A percentile compares a stretch with the other conserved stretches of the same genome.
Conservation (phyloP, 2,113 vertebrate genomes). For the Colistium nudipinnis region DNA sequence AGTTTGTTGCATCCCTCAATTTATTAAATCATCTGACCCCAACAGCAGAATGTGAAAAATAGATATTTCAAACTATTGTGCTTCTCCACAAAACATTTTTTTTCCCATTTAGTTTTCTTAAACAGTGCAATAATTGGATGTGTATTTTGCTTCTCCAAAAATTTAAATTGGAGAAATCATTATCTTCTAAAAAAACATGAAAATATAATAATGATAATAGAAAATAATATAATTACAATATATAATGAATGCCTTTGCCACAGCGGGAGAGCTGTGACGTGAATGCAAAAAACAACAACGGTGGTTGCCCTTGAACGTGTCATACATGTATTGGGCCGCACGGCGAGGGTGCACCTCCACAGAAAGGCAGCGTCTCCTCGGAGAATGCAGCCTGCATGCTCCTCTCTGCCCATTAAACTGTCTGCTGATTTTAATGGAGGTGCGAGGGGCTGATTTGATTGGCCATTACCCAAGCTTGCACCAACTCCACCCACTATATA, state of each 20-base stretch:
- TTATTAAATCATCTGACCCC: slow-evolving; percentile 2
- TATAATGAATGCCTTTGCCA: slow-evolving; percentile 5
- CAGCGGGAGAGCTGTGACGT: too few species aligned
- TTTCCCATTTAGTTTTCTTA: too few species aligned
- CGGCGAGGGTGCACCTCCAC: slow-evolving; percentile 28
- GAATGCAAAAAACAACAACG: slow-evolving; percentile 3
- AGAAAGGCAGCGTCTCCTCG: slow-evolving; percentile 37
- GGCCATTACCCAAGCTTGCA: slow-evolving; percentile 56
- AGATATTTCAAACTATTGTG: not conserved
- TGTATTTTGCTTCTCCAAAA: not conserved
- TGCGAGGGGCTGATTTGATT: slow-evolving; percentile 69
- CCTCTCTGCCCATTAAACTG: slow-evolving; percentile 68
- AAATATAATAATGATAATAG: too few species aligned
- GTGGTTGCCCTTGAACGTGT: slow-evolving; percentile 6
- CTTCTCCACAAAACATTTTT: not conserved
- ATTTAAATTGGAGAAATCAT: slow-evolving; percentile 13
- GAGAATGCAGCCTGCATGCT: slow-evolving; percentile 43
- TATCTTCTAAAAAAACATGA: slow-evolving; percentile 19
- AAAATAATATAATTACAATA: too few species aligned
- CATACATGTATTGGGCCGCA: slow-evolving; percentile 29
- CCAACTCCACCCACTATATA: slow-evolving; percentile 61
- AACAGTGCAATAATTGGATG: too few species aligned
- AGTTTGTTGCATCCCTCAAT: not conserved
- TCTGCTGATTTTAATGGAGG: slow-evolving; percentile 71
- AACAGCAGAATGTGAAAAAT: not conserved